These are phyloP conservation scores for Netelia inedita DNA, from an alignment of 2,888 invertebrate species.

Conservation along the genomic window DNA sequence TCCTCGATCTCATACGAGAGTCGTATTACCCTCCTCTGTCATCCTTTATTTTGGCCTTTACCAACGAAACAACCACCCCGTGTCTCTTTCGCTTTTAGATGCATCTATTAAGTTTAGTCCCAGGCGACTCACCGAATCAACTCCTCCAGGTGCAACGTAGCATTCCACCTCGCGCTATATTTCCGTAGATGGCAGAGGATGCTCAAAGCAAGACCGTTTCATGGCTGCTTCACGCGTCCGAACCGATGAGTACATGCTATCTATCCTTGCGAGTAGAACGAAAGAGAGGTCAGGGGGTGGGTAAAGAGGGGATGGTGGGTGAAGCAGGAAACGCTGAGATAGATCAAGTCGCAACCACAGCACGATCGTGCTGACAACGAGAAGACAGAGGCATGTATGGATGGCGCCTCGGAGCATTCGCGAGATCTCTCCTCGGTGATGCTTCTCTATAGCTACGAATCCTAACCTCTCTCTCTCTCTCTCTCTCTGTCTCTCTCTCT, in stretches of 20 bases:
- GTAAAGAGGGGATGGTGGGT: not conserved
- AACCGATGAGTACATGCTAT: conserved; percentile 26
- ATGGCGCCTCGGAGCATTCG: conserved; percentile 47
- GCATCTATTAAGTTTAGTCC: no score
- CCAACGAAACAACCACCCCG: no score
- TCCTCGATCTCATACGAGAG: no score
- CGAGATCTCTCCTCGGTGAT: conserved; percentile 38
- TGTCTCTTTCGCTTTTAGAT: no score
- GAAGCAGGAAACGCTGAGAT: conserved; percentile 43
- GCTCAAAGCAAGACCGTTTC: conserved; percentile 26
- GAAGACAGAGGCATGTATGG: conserved; percentile 44
- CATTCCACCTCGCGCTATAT: not conserved
- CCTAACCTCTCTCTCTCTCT: not conserved
- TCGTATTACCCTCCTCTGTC: no score
- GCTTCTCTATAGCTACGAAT: conserved; percentile 41
- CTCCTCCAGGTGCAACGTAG: no score
- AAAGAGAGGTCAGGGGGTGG: conserved; percentile 27
- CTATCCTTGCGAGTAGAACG: not conserved
- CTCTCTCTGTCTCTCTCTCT: conserved; percentile 25
- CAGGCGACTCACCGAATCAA: no score
- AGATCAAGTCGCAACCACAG: conserved; percentile 57
- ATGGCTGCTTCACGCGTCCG: conserved; percentile 44
- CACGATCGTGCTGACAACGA: conserved; percentile 61
- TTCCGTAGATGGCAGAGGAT: not conserved
- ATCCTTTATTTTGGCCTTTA: no score